These are phyloP conservation scores for Melanaphis sacchari DNA, from an alignment of 1,140 invertebrate species.

Conservation along the genomic window DNA sequence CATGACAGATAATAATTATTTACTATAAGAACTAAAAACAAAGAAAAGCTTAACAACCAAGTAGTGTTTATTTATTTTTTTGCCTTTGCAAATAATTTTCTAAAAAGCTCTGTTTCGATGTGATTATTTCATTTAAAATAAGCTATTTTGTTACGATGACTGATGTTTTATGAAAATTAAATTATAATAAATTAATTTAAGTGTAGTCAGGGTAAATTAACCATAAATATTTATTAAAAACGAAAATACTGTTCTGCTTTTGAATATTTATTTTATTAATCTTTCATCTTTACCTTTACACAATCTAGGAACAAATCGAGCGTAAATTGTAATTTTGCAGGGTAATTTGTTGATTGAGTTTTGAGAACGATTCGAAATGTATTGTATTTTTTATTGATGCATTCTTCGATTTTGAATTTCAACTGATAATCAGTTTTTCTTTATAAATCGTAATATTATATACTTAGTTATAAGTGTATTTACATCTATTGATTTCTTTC, in stretches of 20 bases:
- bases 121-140: background rate
- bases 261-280: background rate
- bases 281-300: too few species aligned
- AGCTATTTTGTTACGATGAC: background rate
- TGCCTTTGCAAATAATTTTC: background rate
- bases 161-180: too few species aligned
- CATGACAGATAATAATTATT: background rate
- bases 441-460: background rate
- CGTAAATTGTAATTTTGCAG: background rate
- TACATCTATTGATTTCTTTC: background rate
- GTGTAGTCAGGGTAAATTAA: background rate
- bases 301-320: background rate
- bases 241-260: background rate
- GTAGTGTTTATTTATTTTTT: background rate
- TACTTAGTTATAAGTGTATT: too few species aligned
- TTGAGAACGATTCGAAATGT: background rate
- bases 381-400: background rate
- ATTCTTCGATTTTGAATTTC: background rate
- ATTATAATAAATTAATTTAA: background rate
- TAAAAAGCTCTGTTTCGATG: background rate
- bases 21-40: background rate
- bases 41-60: background rate
- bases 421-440: background rate
- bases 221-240: background rate
- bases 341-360: background rate